Percentiles rank a stretch among this genome's conserved stretches.
These are phyloP conservation scores for Diorhabda sublineata DNA, from an alignment of 1,140 invertebrate genomes.

Conservation along the genomic window DNA sequence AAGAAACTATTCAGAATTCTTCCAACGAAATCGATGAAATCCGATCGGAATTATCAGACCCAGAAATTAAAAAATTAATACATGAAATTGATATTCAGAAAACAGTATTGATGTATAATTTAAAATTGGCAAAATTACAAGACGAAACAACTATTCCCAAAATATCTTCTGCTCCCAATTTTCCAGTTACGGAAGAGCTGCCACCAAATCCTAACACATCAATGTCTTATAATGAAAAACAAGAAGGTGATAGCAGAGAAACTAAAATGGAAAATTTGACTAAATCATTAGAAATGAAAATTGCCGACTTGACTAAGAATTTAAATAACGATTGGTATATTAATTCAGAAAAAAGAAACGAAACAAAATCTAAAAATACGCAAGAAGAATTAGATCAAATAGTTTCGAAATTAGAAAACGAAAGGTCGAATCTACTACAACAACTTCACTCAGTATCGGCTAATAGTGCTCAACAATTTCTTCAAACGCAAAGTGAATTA, in stretches of 20 bases:
- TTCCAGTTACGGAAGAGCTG: background rate
- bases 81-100: slow-evolving; percentile 15
- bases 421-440: slow-evolving; percentile 4
- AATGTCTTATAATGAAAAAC: background rate
- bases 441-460: slow-evolving; percentile 15
- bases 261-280: no score
- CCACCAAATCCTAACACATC: background rate
- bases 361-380: background rate
- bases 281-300: no score
- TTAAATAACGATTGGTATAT: no score
- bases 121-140: slow-evolving; percentile 4
- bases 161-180: background rate
- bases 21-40: slow-evolving; percentile 6
- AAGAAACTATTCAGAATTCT: slow-evolving; percentile 7
- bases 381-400: slow-evolving; percentile 4
- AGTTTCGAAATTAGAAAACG: slow-evolving; percentile 10
- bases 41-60: slow-evolving; percentile 1
- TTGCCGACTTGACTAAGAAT: no score
- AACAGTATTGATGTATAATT: slow-evolving; percentile 12
- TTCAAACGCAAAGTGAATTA: slow-evolving; percentile 17
- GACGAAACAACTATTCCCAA: background rate
- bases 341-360: no score
- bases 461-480: background rate
- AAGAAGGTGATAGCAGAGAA: no score
- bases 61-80: slow-evolving; percentile 11